Conservation (phyloP, 2,797 vertebrate genomes). For the Tragopan temminckii region DNA sequence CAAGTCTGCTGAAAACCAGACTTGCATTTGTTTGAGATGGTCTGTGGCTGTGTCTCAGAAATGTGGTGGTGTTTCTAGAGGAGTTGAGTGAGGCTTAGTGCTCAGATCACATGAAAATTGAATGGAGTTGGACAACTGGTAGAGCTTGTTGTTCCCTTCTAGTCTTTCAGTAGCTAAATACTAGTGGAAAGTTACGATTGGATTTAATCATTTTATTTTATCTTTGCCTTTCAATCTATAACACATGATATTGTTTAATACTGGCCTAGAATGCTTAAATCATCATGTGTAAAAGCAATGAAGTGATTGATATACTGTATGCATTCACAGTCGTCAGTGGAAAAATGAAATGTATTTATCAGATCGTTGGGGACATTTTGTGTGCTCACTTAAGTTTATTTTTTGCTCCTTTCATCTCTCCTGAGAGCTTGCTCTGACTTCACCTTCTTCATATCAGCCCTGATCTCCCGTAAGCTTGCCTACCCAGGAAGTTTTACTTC, state of each 20-base stretch:
- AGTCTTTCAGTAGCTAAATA: conserved; percentile 1
- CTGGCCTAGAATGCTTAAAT: not conserved
- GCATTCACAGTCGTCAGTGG: not conserved
- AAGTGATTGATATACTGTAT: not conserved
- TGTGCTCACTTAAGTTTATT: not conserved
- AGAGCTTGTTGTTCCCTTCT: not conserved
- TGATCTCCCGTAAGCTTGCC: conserved; percentile 25
- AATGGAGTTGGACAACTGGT: not conserved
- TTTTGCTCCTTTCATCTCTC: conserved; percentile 24
- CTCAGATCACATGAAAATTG: not conserved
- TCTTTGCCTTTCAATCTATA: not conserved
- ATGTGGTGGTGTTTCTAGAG: not conserved
- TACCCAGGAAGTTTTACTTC: conserved; percentile 52
- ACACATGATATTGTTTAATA: not conserved
- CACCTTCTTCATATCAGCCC: conserved; percentile 9
- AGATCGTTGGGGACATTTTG: not conserved
- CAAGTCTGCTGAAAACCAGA: conserved; percentile 17
- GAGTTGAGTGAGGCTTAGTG: not conserved
- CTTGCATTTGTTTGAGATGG: not conserved
- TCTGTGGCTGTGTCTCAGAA: not conserved
- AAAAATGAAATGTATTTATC: not conserved
- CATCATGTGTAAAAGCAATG: not conserved
- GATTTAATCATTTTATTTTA: not conserved
- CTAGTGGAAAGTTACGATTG: not conserved
- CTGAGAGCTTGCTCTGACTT: conserved; percentile 35